Evolutionary conservation across 2,888 invertebrate genomes (phyloP), one percentile per base, ranked within the genome.

Genomic region (Sclerodermus sp.): DNA sequence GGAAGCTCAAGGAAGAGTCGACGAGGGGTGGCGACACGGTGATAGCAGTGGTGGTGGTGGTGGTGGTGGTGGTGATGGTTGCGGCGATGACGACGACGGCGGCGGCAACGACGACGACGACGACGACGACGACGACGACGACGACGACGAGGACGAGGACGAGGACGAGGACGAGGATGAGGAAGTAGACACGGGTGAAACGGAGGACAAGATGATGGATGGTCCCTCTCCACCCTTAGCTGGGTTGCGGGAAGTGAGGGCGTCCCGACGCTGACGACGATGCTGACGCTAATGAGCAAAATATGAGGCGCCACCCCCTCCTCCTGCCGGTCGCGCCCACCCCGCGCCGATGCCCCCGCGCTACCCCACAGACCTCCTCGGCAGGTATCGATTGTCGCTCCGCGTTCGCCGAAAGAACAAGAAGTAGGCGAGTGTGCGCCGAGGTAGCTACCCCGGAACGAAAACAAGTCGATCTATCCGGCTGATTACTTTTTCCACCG

Each of bases 231-330:
- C 30, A 30, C 51, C 42, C 17, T 10, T n/a, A 5, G 29, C 30
- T 52, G 60, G 58, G 60, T 57, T 59, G 55, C 61, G 65, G 65
- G 67, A 66, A 66, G 66, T 63, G 69, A 72, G 73, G 71, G 69
- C 68, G 70, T 70, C 71, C 66, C 69, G 70, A 68, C 70, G 71
- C 70, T 71, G 69, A 73, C 73, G 73, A 70, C 73, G 73, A 70
- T 68, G 74, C 74, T 73, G 73, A 75, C 76, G 76, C 77, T 77
- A 77, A 76, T 77, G 77, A 77, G 77, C 74, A 76, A 77, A 77
- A 77, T 76, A 76, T 75, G 76, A 76, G 76, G 74, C 74, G 72
- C 73, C 73, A 71, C 67, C 70, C 70, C 53, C 51, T 49, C 49
- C 44, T 51, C 38, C 40, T 42, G 42, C 48, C 51, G 43, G 46